Conservation (phyloP, 2,113 vertebrate genomes). For the Cygnus buccinator region DNA sequence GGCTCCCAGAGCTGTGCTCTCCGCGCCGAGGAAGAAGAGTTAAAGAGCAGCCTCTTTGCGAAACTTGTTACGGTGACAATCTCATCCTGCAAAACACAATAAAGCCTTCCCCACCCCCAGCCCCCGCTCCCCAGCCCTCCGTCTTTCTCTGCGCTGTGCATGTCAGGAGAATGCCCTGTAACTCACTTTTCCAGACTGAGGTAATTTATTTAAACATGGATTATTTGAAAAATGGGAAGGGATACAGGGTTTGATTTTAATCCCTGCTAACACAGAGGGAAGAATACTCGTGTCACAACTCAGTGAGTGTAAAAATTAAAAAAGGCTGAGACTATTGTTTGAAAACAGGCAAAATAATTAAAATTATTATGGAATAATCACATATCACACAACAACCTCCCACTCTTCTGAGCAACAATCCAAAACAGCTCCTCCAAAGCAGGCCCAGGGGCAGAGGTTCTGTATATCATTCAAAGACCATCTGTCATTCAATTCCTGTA, state of each 20-base stretch:
- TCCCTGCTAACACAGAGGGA: slow-evolving; percentile 80
- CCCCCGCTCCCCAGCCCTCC: not conserved
- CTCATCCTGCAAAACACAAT: slow-evolving; percentile 73
- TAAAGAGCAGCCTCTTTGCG: slow-evolving; percentile 77
- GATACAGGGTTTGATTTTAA: slow-evolving; percentile 82
- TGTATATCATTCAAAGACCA: slow-evolving; percentile 97
- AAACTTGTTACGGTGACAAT: slow-evolving; percentile 78
- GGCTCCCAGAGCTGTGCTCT: slow-evolving; percentile 70
- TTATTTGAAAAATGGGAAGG: slow-evolving; percentile 77
- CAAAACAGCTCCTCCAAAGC: slow-evolving; percentile 89
- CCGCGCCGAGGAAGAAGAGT: slow-evolving; percentile 68
- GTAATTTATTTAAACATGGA: slow-evolving; percentile 83
- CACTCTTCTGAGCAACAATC: slow-evolving; percentile 89
- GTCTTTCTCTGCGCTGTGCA: slow-evolving; percentile 38
- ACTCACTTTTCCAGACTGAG: slow-evolving; percentile 77
- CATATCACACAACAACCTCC: slow-evolving; percentile 88
- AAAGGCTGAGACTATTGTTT: slow-evolving; percentile 82
- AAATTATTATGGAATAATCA: slow-evolving; percentile 91
- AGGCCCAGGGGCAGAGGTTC: slow-evolving; percentile 88
- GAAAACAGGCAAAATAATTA: slow-evolving; percentile 87
- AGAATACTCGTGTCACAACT: slow-evolving; percentile 83
- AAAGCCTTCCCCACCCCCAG: slow-evolving; percentile 39
- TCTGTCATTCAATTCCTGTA: slow-evolving; percentile 91
- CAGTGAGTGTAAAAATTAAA: slow-evolving; percentile 86
- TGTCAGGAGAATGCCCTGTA: slow-evolving; percentile 69